Conservation (phyloP, 1,140 invertebrate genomes). For the Pomacea maculata region DNA sequence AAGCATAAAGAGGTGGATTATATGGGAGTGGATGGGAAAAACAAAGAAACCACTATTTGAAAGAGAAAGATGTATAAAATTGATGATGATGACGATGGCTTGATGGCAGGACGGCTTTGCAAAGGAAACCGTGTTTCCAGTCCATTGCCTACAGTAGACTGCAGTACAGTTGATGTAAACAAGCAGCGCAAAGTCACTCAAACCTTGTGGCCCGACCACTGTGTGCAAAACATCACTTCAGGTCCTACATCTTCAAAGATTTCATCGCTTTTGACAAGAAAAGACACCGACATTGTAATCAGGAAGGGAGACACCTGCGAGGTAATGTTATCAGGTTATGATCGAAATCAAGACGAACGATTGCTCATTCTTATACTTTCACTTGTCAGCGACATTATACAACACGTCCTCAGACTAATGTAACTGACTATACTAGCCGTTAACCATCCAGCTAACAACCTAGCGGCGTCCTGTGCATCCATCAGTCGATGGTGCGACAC, state of each 20-base stretch:
- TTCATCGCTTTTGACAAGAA: constrained; percentile 17
- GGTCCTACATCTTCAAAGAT: constrained; percentile 42
- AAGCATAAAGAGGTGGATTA: background rate
- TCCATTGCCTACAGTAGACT: constrained; percentile 15
- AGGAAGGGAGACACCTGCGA: constrained; percentile 45
- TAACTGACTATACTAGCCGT: too few species aligned
- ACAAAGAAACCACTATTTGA: background rate
- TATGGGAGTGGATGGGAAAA: too few species aligned
- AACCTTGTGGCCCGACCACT: constrained; percentile 55
- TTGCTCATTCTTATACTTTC: too few species aligned
- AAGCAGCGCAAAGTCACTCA: constrained; percentile 29
- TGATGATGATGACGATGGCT: too few species aligned
- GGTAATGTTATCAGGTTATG: constrained; percentile 20
- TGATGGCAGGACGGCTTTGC: constrained; percentile 25
- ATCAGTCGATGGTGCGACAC: too few species aligned
- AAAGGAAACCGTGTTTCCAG: background rate
- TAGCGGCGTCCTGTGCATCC: too few species aligned
- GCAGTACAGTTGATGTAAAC: background rate
- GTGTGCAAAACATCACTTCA: constrained; percentile 42
- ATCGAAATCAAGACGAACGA: too few species aligned
- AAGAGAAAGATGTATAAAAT: too few species aligned
- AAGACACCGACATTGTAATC: constrained; percentile 37
- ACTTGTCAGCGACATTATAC: too few species aligned
- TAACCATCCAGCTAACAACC: too few species aligned
- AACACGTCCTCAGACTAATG: too few species aligned